Evolutionary conservation across 2,888 invertebrate genomes (phyloP), one percentile per base, ranked within the genome.

Genomic region (Dascillus cervinus): DNA sequence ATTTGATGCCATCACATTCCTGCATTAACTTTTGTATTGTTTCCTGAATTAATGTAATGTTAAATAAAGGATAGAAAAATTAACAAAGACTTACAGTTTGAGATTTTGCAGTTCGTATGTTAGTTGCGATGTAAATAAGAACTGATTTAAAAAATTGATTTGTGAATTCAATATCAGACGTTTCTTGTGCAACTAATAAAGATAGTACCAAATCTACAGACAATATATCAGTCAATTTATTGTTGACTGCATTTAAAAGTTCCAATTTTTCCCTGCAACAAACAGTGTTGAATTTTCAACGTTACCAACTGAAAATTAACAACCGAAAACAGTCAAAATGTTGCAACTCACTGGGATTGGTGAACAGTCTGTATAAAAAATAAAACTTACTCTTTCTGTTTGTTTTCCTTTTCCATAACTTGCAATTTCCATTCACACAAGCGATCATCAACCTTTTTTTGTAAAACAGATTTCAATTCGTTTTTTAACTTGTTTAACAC

Each of bases 141-240:
- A 40, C 23, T 10, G 32, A 24, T 19, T 22, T 21, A 17, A 43
- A 41, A 28, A 41, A 40, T 29, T 36, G 28, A 22, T 44, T 27
- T 4, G 32, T 39, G 12, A 26, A 22, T 33, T 39, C 11, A 3
- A 40, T 24, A 26, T 40, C 33, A 3, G 6, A 4, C 2, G 19
- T 28, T 20, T 39, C 39, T 19, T 29, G 27, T 9, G 28, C 26
- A 6, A 34, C 5, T 13, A 34, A 5, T 9, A 19, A 8, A 11
- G 14, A 12, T 2, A 25, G 26, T 11, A 39, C 4, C 5, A 32
- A 10, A 13, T 29, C 22, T 6, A 22, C 20, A 2, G 32, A 27
- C 2, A 24, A 13, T 3, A 38, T 28, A 21, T 26, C 20, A 1
- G 21, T 31, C 12, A 31, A 13, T 22, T 27, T 34, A 3, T 9